These are phyloP conservation scores for Pituophis catenifer DNA, from an alignment of 2,113 vertebrate species.

Conservation along the genomic window DNA sequence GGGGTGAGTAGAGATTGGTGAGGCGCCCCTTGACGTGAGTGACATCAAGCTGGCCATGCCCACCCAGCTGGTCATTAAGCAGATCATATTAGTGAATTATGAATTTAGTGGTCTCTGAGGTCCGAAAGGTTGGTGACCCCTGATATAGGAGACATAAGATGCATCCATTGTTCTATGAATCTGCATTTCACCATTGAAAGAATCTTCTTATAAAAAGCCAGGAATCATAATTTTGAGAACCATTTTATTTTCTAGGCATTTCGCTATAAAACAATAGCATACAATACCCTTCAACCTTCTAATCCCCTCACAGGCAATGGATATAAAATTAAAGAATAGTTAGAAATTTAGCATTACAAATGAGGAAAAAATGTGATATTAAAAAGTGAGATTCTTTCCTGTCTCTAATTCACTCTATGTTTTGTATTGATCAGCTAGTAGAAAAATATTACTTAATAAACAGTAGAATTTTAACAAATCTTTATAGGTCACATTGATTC, in stretches of 20 bases:
- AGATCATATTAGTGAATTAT: too few species aligned
- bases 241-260: not conserved
- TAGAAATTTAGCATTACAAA: not conserved
- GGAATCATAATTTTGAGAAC: not conserved
- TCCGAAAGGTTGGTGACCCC: too few species aligned
- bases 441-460: not conserved
- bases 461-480: not conserved
- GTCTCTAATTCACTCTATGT: not conserved
- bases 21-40: too few species aligned
- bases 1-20: too few species aligned
- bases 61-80: too few species aligned
- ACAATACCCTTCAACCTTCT: not conserved
- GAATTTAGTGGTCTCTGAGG: too few species aligned
- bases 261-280: not conserved
- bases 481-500: not conserved
- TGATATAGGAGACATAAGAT: not conserved
- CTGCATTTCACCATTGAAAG: not conserved
- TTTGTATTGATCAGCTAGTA: not conserved
- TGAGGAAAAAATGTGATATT: not conserved
- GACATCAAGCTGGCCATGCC: too few species aligned
- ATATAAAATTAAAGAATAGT: not conserved
- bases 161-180: not conserved
- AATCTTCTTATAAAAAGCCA: not conserved
- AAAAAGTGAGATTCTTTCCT: not conserved
- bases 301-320: not conserved